Evolutionary conservation across 2,797 vertebrate species (phyloP).

Genomic region (Sebastes cheni): DNA sequence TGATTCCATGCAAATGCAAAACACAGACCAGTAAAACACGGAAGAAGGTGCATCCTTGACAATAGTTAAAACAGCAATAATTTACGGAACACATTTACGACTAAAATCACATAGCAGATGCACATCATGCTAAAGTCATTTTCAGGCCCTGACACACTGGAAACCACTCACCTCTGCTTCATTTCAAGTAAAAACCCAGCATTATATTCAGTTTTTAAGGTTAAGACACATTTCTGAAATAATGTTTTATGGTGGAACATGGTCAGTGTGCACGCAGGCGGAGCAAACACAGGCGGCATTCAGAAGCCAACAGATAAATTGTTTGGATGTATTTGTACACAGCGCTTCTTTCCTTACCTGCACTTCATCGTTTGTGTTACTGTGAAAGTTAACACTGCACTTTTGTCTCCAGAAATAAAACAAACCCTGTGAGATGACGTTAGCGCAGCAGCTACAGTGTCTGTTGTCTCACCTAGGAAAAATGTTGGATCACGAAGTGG

Average conservation of each 20-base stretch:
- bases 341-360: slow-evolving; percentile 17
- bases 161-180: slow-evolving; percentile 45
- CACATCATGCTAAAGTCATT: slow-evolving; percentile 47
- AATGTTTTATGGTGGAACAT: slow-evolving; percentile 50
- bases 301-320: slow-evolving; percentile 38
- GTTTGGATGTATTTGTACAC: slow-evolving; percentile 54
- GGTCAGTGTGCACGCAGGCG: slow-evolving; percentile 7
- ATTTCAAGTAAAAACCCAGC: slow-evolving; percentile 36
- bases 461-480: neutral
- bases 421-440: neutral
- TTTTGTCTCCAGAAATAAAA: slow-evolving; percentile 17
- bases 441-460: neutral
- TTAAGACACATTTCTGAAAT: slow-evolving; percentile 37
- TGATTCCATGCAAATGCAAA: slow-evolving; percentile 52
- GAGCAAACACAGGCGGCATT: slow-evolving; percentile 35
- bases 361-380: slow-evolving; percentile 12
- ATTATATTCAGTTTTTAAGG: slow-evolving; percentile 42
- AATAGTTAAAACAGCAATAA: slow-evolving; percentile 48
- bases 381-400: neutral
- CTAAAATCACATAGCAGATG: slow-evolving; percentile 60
- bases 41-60: slow-evolving; percentile 28
- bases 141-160: slow-evolving; percentile 47
- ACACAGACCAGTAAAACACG: slow-evolving; percentile 51
- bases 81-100: slow-evolving; percentile 47
- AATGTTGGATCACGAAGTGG: neutral